These are phyloP conservation scores for Cynodonichthys magdalenae DNA, from an alignment of 2,797 vertebrate genomes.

Conservation along the genomic window DNA sequence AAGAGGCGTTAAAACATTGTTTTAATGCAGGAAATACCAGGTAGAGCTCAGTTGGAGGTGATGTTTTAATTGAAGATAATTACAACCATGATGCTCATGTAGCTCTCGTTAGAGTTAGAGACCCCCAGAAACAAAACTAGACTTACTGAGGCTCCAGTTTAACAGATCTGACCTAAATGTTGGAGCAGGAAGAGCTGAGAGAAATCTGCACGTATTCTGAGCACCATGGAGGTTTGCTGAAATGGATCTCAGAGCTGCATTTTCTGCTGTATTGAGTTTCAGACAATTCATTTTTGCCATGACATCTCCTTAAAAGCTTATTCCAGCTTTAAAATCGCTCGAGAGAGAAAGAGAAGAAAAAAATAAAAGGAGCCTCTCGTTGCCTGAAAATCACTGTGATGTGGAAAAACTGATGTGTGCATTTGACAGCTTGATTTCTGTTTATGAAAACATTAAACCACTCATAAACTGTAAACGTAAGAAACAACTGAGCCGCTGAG, in stretches of 20 bases:
- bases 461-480: slow-evolving; percentile 30
- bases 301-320: slow-evolving; percentile 41
- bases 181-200: too few relatives aligned
- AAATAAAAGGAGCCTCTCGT: slow-evolving; percentile 14
- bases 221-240: too few relatives aligned
- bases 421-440: slow-evolving; percentile 52
- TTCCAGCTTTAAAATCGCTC: slow-evolving; percentile 37
- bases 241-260: slow-evolving; percentile 14
- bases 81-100: too few relatives aligned
- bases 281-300: slow-evolving; percentile 45
- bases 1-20: too few relatives aligned
- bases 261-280: slow-evolving; percentile 11
- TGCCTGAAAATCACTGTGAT: slow-evolving; percentile 22
- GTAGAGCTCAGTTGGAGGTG: too few relatives aligned
- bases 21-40: too few relatives aligned
- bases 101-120: too few relatives aligned
- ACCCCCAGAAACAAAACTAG: too few relatives aligned
- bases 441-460: slow-evolving; percentile 38
- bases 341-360: slow-evolving; percentile 11
- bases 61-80: too few relatives aligned
- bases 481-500: slow-evolving; percentile 37
- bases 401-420: slow-evolving; percentile 42
- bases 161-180: too few relatives aligned
- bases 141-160: too few relatives aligned
- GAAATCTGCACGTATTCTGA: too few relatives aligned